These are phyloP conservation scores for Desmodus rotundus DNA, from an alignment of 2,113 vertebrate genomes.

Conservation along the genomic window DNA sequence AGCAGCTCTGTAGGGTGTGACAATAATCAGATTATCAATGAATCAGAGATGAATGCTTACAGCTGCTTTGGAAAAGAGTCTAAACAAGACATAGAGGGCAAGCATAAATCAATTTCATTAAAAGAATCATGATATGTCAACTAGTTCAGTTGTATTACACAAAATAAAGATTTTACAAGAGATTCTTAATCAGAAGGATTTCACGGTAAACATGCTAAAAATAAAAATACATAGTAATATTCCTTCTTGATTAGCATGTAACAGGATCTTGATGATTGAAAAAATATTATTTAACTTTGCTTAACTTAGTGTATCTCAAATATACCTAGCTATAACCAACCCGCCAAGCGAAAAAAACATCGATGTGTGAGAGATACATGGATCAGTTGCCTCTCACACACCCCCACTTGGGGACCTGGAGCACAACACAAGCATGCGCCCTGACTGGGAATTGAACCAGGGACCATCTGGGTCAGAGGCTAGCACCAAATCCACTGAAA, in stretches of 20 bases:
- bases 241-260: background rate
- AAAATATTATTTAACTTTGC: background rate
- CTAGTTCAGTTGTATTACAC: background rate
- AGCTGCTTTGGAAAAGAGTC: background rate
- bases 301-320: background rate
- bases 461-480: too few relatives aligned
- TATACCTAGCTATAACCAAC: background rate
- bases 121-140: slow-evolving; percentile 21
- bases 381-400: too few relatives aligned
- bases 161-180: background rate
- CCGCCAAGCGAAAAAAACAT: too few relatives aligned
- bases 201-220: background rate
- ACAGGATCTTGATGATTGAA: background rate
- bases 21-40: slow-evolving; percentile 9
- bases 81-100: background rate
- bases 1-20: background rate
- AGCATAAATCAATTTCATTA: background rate
- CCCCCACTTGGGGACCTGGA: too few relatives aligned
- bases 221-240: background rate
- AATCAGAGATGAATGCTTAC: background rate
- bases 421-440: too few relatives aligned
- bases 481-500: too few relatives aligned
- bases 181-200: background rate
- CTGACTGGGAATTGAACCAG: too few relatives aligned
- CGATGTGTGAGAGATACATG: too few relatives aligned